Conservation (phyloP, 2,113 vertebrate species). For the Scomber colias region DNA sequence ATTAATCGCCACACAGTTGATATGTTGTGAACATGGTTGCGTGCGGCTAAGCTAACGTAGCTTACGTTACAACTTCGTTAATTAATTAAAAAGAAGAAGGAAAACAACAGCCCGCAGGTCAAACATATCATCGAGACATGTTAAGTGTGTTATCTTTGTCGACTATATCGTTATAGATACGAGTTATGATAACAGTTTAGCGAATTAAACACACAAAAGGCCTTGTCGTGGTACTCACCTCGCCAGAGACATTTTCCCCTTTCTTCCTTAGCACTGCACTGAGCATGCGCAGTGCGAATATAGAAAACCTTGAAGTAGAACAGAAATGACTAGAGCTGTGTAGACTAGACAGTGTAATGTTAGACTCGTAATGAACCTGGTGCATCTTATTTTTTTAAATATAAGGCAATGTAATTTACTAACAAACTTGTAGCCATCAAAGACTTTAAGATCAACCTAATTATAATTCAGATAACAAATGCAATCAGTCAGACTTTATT, state of each 20-base stretch:
- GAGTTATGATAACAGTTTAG: fast-evolving
- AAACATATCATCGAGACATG: fast-evolving
- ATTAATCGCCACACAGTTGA: neutral
- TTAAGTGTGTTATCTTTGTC: fast-evolving
- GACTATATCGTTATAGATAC: neutral
- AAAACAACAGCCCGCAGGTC: fast-evolving
- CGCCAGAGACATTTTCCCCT: constrained; percentile 90
- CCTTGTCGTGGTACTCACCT: constrained; percentile 81
- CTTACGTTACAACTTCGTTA: constrained; percentile 20
- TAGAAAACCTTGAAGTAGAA: neutral
- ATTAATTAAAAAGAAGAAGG: neutral
- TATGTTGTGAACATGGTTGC: neutral
- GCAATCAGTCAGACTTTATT: too few species aligned
- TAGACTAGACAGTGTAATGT: neutral
- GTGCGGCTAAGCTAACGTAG: constrained; percentile 36
- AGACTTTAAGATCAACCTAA: neutral
- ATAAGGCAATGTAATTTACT: too few species aligned
- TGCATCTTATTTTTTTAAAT: too few species aligned
- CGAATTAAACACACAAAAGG: neutral
- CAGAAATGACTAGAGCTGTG: neutral
- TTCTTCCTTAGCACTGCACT: constrained; percentile 61
- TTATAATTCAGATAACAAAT: neutral
- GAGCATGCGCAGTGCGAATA: constrained; percentile 53
- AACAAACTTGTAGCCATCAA: too few species aligned
- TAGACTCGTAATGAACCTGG: neutral